Base-by-base conservation (phyloP, 2,113 vertebrate species). In the Gadus chalcogrammus region DNA sequence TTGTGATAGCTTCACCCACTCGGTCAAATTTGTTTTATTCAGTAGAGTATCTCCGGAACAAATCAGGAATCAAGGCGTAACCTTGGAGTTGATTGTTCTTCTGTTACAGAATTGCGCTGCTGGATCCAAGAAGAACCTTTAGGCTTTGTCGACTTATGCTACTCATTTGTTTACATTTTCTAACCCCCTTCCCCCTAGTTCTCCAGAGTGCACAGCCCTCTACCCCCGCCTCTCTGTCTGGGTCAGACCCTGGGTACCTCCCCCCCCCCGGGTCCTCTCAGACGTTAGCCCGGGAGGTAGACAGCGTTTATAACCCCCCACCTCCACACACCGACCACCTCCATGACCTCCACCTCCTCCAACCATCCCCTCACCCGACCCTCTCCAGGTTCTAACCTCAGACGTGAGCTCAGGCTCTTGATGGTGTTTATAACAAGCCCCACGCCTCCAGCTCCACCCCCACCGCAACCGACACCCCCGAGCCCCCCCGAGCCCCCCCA, bases 401-500 rank as follows among this genome's bases (percentile, higher is more conserved):
- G 86, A 87, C 84, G 72, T 84, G 75, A 86, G 70, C 81, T 89
- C 85, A 85, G 79, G 66, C 80, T 82, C 61, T 78, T 82, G 75
- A 74, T 72, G 8, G 42, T 8, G 66, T 83, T 84, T 80, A 85
- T 78, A 79, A 76, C 56, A 5, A 79, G 15, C 75, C 75, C 72
- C 76, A 31, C 31, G 2, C 42, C 42, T 48, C 42, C 42, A 48
- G 6, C 38, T 7, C 5, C 42, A 48, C 7, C 42, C 12, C 42
- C 42, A 48, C 7, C 42, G 1, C 42, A 5, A 48, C 42, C n/a
- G n/a, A n/a, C 42, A 11, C 61, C 22, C 24, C 4, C 60, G 27
- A n/a, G n/a, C n/a, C n/a, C n/a, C n/a, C n/a, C n/a, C n/a, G n/a
- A n/a, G n/a, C n/a, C n/a, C 9, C n/a, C 31, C 67, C 67, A 0